Conservation (phyloP, 2,888 invertebrate species). For the Carcina quercana region DNA sequence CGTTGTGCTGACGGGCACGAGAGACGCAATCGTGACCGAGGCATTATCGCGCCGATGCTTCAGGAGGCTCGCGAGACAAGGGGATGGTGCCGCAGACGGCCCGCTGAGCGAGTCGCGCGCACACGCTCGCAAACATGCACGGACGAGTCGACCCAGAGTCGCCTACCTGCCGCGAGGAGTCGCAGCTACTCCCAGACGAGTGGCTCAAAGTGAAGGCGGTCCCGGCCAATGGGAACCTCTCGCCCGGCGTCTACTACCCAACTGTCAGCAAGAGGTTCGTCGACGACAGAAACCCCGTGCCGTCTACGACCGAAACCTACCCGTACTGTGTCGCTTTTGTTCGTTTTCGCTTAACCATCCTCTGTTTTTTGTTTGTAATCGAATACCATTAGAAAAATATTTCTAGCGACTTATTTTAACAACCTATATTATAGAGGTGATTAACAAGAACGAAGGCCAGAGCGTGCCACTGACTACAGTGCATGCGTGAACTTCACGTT, state of each 20-base stretch:
- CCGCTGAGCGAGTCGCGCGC: constrained; percentile 38
- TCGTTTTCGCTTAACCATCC: constrained; percentile 30
- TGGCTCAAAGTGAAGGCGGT: constrained; percentile 67
- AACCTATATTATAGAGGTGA: constrained; percentile 41
- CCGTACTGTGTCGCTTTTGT: constrained; percentile 65
- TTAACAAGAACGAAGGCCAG: constrained; percentile 63
- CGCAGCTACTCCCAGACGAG: constrained; percentile 63
- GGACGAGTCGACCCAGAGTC: constrained; percentile 67
- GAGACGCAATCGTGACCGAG: constrained; percentile 65
- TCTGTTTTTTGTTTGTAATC: constrained; percentile 22
- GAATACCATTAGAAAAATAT: constrained; percentile 36
- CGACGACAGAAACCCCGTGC: constrained; percentile 46
- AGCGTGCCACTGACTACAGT: constrained; percentile 28
- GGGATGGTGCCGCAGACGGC: constrained; percentile 47
- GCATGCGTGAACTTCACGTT: constrained; percentile 55
- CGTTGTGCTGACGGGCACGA: constrained; percentile 44
- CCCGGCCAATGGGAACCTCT: constrained; percentile 59
- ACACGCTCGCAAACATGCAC: constrained; percentile 45
- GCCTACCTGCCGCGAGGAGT: constrained; percentile 62
- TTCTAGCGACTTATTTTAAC: constrained; percentile 34
- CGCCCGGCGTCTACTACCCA: constrained; percentile 68
- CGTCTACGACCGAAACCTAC: constrained; percentile 39
- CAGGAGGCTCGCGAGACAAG: constrained; percentile 56
- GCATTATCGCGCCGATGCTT: constrained; percentile 70
- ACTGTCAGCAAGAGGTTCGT: constrained; percentile 68